Evolutionary conservation across 2,113 vertebrate genomes (phyloP).

Genomic region (Pseudolaguvia tuberculata): DNA sequence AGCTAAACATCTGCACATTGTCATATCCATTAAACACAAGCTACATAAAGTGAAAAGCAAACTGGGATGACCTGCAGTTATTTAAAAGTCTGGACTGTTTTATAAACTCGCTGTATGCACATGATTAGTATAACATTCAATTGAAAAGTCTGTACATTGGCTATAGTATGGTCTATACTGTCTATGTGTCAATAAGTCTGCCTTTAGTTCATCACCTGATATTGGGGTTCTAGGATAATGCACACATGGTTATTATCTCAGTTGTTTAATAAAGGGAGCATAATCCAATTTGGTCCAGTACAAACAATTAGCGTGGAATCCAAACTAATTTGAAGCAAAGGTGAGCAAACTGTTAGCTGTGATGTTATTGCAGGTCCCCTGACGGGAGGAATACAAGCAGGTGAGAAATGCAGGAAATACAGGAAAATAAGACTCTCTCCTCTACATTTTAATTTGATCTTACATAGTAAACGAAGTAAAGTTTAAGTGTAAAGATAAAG

Average conservation of each 20-base stretch:
- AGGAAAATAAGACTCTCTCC: too few species aligned
- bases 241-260: neutral
- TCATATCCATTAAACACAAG: too few species aligned
- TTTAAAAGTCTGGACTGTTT: too few species aligned
- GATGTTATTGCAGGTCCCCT: neutral
- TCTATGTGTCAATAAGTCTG: too few species aligned
- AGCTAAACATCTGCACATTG: too few species aligned
- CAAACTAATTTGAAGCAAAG: neutral
- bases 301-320: slow-evolving; percentile 5
- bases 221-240: neutral
- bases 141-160: neutral
- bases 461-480: neutral
- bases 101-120: too few species aligned
- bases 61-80: too few species aligned
- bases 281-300: slow-evolving; percentile 15
- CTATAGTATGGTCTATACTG: neutral
- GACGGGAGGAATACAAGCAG: slow-evolving; percentile 6
- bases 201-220: neutral
- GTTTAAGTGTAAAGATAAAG: neutral
- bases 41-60: too few species aligned
- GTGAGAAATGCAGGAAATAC: neutral
- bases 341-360: slow-evolving; percentile 2
- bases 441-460: too few species aligned
- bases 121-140: too few species aligned
- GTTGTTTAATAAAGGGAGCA: neutral